Percentiles rank a stretch among this genome's conserved stretches.
phyloP scores from a whole-genome alignment of 30 jellyfish, hydroid and myxozoan species.

The Hydractinia symbiolongicarpus region DNA sequence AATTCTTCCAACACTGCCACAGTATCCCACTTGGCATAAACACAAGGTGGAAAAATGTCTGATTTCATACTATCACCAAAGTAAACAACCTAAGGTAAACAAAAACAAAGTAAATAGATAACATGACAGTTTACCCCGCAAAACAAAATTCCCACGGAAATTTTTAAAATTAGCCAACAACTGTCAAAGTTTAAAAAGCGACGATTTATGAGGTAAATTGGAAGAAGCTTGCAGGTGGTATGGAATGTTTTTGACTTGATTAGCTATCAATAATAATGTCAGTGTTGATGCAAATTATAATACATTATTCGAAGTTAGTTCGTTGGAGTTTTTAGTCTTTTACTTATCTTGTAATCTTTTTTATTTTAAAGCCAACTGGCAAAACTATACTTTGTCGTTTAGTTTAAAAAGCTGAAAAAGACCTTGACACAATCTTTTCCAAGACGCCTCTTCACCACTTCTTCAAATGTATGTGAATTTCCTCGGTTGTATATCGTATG shows the following conservation, averaged over 20 bases:
- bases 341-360: too few relatives aligned
- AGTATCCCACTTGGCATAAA: constrained; percentile 72
- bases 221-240: too few relatives aligned
- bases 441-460: not conserved
- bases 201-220: too few relatives aligned
- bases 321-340: too few relatives aligned
- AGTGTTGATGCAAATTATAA: too few relatives aligned
- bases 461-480: constrained; percentile 8
- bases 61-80: constrained; percentile 95
- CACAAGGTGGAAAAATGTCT: constrained; percentile 76
- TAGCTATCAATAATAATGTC: too few relatives aligned
- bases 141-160: too few relatives aligned
- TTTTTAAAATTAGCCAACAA: too few relatives aligned
- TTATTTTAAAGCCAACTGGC: not conserved
- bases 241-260: too few relatives aligned
- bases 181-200: not conserved
- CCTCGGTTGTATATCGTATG: constrained; percentile 24
- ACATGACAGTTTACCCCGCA: not conserved
- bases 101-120: not conserved
- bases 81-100: constrained; percentile 49
- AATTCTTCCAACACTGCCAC: constrained; percentile 89
- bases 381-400: not conserved
- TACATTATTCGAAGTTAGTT: too few relatives aligned
- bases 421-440: constrained; percentile 1
- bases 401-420: not conserved